Evolutionary conservation across 2,888 invertebrate genomes (phyloP).

Genomic region (Hirtodrosophila cameraria): DNA sequence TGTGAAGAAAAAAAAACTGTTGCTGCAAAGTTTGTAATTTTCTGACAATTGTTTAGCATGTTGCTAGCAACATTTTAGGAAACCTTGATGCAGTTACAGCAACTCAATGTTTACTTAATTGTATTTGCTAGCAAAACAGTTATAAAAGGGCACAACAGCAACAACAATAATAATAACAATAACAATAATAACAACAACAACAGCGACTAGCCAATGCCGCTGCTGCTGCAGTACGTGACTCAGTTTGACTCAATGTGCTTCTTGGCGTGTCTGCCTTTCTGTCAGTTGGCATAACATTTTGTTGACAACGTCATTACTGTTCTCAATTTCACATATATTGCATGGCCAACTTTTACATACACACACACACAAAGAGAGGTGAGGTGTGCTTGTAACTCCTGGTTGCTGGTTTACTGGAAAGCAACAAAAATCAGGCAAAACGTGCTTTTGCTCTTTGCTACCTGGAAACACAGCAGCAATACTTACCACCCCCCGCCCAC

Average conservation of each 20-base stretch:
- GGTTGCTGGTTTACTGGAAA: not conserved
- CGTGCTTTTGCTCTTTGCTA: conserved; percentile 32
- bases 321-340: conserved; percentile 78
- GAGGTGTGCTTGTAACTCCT: conserved; percentile 36
- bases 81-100: not conserved
- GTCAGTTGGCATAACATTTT: conserved; percentile 58
- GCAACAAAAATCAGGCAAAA: conserved; percentile 14
- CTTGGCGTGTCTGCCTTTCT: conserved; percentile 41
- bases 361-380: conserved; percentile 11
- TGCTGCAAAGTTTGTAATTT: too few relatives aligned
- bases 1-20: too few relatives aligned
- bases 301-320: conserved; percentile 80
- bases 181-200: too few relatives aligned
- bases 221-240: conserved; percentile 40
- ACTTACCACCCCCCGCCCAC: not conserved
- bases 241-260: conserved; percentile 21
- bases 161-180: too few relatives aligned
- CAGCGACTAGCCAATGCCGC: conserved; percentile 8
- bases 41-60: not conserved
- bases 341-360: conserved; percentile 64
- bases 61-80: too few relatives aligned
- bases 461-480: conserved; percentile 25
- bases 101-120: conserved; percentile 14
- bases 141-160: conserved; percentile 4
- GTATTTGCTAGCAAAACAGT: conserved; percentile 26